Conservation (phyloP, 2,113 vertebrate species). For the Philantomba maxwellii region DNA sequence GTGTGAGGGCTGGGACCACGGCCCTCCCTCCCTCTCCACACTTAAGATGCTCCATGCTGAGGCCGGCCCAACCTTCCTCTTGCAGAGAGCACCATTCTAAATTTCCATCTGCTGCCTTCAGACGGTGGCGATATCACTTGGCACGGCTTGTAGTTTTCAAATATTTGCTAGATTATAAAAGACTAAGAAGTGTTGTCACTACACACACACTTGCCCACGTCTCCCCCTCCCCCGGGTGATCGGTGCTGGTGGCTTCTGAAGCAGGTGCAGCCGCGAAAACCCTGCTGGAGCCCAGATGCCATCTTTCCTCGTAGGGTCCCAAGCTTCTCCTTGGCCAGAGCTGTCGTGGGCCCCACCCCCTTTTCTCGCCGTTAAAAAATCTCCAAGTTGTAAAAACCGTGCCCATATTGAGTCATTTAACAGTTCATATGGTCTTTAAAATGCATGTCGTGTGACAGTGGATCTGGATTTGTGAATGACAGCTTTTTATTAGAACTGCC, state of each 20-base stretch:
- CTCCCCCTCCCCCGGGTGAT: neutral
- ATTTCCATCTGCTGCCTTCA: neutral
- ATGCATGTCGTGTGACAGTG: neutral
- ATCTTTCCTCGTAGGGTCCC: neutral
- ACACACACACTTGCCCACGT: too few relatives aligned
- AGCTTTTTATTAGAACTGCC: constrained; percentile 38
- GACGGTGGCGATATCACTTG: neutral
- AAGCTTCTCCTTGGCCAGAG: neutral
- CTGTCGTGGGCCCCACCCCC: neutral
- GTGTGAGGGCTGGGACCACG: neutral
- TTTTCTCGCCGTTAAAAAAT: neutral
- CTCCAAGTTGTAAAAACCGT: accelerated
- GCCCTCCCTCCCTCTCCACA: accelerated
- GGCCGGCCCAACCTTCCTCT: neutral
- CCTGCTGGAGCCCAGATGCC: neutral
- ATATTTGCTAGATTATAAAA: neutral
- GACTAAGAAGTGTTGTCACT: neutral
- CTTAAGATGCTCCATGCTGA: accelerated
- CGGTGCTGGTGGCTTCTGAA: neutral
- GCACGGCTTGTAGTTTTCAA: neutral
- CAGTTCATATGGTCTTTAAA: constrained; percentile 49
- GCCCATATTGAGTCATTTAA: neutral
- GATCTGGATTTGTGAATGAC: constrained; percentile 34
- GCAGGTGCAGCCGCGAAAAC: neutral
- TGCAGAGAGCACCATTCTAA: neutral